phyloP scores from a whole-genome alignment of 2,113 vertebrate species.

The Myotis brandtii region DNA sequence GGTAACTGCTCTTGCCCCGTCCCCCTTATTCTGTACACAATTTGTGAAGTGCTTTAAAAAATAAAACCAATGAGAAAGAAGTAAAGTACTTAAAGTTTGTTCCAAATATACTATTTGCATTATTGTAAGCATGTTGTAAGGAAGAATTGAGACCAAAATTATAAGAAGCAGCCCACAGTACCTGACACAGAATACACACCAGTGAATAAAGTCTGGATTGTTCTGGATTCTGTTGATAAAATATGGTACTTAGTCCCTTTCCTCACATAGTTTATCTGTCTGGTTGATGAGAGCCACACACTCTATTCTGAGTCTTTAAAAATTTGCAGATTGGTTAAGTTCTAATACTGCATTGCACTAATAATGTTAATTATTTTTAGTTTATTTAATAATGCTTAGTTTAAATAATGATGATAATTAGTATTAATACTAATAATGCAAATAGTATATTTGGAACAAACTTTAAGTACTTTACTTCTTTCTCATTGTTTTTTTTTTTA shows the following conservation, averaged over 20 bases:
- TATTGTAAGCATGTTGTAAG: background rate
- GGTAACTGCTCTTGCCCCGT: background rate
- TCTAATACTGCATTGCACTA: background rate
- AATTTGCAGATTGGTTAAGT: background rate
- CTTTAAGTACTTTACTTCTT: background rate
- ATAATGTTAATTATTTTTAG: background rate
- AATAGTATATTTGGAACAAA: background rate
- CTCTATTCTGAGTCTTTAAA: conserved; percentile 12
- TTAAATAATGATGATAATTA: background rate
- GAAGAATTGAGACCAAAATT: background rate
- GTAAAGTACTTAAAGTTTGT: background rate
- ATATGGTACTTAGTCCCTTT: background rate
- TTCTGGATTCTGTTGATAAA: background rate
- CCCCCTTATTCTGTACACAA: background rate
- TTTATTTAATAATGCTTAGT: background rate
- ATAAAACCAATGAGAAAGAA: background rate
- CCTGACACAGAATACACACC: background rate
- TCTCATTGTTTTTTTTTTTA: background rate
- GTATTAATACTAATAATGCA: background rate
- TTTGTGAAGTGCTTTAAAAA: background rate
- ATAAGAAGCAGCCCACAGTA: background rate
- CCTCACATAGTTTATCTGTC: background rate
- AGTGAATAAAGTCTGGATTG: background rate
- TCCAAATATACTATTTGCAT: background rate
- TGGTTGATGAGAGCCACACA: background rate